Evolutionary conservation across 2,113 vertebrate genomes (phyloP), one percentile per base, ranked within the genome.

Genomic region (Oreochromis spilurus): DNA sequence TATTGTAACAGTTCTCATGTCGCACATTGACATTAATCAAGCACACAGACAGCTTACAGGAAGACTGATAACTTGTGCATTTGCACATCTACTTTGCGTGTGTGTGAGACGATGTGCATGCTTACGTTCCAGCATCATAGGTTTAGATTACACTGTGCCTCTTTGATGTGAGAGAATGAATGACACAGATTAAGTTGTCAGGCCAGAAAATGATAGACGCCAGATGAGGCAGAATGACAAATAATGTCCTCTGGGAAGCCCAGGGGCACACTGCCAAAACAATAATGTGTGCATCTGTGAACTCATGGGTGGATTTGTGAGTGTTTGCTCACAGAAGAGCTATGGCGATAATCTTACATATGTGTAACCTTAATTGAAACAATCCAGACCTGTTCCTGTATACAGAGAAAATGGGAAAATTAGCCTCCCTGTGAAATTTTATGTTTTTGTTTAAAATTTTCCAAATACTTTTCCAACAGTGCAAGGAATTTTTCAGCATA

Each of bases 101-200:
- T 83, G 52, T 60, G 24, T 85, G 77, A 83, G 54, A 82, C 10
- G 54, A 83, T 9, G 58, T 48, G 81, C 34, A 13, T 19, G 45
- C 54, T 29, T 84, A 54, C 45, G 5, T 43, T 53, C 34, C 14
- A 24, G 57, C 72, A 77, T 77, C 72, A 77, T 31, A 52, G 48
- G 14, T 91, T 91, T 77, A 54, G 50, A 89, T 75, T 89, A 75
- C 83, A 53, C 26, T 78, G 77, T 79, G 70, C 16, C 77, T 87
- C 92, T 95, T 95, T 96, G 91, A 95, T 94, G 90, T 92, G 83
- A 88, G 88, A 94, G 84, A 93, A 95, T 94, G 89, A 94, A 95
- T 91, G 90, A 95, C 88, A 93, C 55, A 89, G 91, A 95, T 96
- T 91, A 95, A 94, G 91, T 85, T 96, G 94, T 95, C 92, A 90